phyloP scores from a whole-genome alignment of 1,140 invertebrate species.

The Brachionus calyciflorus region DNA sequence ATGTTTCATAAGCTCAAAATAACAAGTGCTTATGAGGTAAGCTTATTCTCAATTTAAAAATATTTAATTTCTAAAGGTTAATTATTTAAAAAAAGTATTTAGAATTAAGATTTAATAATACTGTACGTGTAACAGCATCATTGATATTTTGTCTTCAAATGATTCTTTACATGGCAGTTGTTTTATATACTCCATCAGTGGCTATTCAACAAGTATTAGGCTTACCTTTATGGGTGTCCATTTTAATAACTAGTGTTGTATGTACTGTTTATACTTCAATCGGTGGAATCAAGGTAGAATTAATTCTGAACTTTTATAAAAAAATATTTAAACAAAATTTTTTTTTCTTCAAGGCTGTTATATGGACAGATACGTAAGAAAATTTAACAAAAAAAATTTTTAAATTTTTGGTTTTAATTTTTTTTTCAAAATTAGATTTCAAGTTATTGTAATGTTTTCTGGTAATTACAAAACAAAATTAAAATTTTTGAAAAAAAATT shows the following conservation, averaged over 20 bases:
- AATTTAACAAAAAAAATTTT: neutral
- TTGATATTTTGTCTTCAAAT: slow-evolving; percentile 37
- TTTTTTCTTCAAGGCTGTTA: slow-evolving; percentile 34
- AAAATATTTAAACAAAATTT: neutral
- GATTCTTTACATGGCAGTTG: slow-evolving; percentile 82
- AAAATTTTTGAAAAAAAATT: slow-evolving; percentile 5
- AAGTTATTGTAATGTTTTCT: slow-evolving; percentile 77
- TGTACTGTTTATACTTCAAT: slow-evolving; percentile 39
- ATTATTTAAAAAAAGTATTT: slow-evolving; percentile 37
- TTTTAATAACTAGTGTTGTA: slow-evolving; percentile 21
- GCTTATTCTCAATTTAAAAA: neutral
- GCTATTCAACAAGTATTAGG: slow-evolving; percentile 73
- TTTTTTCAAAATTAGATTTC: slow-evolving; percentile 66
- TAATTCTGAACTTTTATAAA: neutral
- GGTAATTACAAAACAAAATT: slow-evolving; percentile 59
- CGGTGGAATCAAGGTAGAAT: neutral
- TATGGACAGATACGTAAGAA: slow-evolving; percentile 66
- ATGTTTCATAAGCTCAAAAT: slow-evolving; percentile 56
- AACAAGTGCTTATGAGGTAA: slow-evolving; percentile 56
- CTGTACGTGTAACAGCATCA: slow-evolving; percentile 11
- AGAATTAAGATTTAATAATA: slow-evolving; percentile 13
- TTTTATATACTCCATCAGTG: slow-evolving; percentile 85
- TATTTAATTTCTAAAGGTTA: neutral
- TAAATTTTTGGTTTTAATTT: neutral
- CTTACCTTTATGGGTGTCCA: slow-evolving; percentile 41